A percentile compares a stretch with the other conserved stretches of the same genome.
phyloP scores from a whole-genome alignment of 2,888 invertebrate species.

The Metellina segmentata region DNA sequence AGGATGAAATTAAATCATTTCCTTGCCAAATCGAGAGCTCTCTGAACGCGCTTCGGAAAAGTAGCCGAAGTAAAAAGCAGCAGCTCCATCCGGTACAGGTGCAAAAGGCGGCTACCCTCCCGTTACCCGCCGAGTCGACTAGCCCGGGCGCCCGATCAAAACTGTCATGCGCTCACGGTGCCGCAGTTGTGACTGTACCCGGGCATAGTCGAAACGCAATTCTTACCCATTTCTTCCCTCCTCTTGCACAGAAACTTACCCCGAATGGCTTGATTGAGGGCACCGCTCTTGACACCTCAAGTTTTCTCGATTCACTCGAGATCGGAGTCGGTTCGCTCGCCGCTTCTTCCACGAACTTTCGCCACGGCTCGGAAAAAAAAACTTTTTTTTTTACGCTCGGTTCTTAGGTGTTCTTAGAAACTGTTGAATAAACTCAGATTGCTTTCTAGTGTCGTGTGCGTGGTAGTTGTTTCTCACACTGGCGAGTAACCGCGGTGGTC shows the following conservation, averaged over 20 bases:
- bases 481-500: not conserved
- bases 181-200: slow-evolving; percentile 75
- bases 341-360: not conserved
- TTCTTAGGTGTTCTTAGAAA: slow-evolving; percentile 8
- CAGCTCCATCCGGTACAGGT: slow-evolving; percentile 72
- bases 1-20: not conserved
- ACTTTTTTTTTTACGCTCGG: not conserved
- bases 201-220: slow-evolving; percentile 58
- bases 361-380: not conserved
- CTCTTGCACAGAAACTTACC: slow-evolving; percentile 9
- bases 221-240: slow-evolving; percentile 33
- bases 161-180: slow-evolving; percentile 76
- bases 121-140: slow-evolving; percentile 66
- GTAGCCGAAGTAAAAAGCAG: slow-evolving; percentile 49
- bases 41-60: slow-evolving; percentile 32
- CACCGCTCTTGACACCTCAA: slow-evolving; percentile 45
- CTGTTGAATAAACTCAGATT: slow-evolving; percentile 14
- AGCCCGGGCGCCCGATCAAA: slow-evolving; percentile 67
- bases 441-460: not conserved
- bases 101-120: slow-evolving; percentile 61
- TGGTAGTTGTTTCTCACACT: not conserved
- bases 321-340: not conserved
- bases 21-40: slow-evolving; percentile 37
- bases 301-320: not conserved
- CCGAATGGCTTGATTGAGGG: slow-evolving; percentile 58